Percentiles rank a stretch among this genome's conserved stretches.
phyloP scores from a whole-genome alignment of 1,140 invertebrate species.

The Heliconius nattereri region DNA sequence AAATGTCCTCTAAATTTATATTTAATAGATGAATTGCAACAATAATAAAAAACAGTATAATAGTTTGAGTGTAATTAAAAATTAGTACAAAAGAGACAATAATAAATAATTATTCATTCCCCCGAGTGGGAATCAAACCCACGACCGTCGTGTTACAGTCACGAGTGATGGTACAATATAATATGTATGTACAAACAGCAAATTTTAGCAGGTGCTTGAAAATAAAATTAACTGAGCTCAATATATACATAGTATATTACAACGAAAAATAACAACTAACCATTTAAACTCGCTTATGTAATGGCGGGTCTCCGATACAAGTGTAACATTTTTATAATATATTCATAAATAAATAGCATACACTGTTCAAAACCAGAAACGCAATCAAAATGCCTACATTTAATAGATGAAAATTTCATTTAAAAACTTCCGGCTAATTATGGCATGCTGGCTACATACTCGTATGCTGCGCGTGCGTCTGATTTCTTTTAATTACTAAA shows the following conservation, averaged over 20 bases:
- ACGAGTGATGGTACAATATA: too few relatives aligned
- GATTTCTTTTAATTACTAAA: conserved; percentile 37
- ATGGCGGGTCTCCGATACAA: background rate
- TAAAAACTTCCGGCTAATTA: conserved; percentile 33
- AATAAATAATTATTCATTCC: too few relatives aligned
- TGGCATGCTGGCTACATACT: conserved; percentile 1
- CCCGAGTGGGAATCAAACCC: too few relatives aligned
- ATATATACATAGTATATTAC: background rate
- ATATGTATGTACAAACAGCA: too few relatives aligned
- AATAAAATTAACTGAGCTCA: background rate
- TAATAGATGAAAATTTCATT: conserved; percentile 27
- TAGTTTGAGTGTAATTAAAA: background rate
- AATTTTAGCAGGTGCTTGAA: background rate
- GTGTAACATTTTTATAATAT: conserved; percentile 1
- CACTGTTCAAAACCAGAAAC: conserved; percentile 15
- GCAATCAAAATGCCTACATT: conserved; percentile 21
- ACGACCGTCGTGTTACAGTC: too few relatives aligned
- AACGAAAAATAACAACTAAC: background rate
- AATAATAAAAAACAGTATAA: background rate
- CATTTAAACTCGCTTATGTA: background rate
- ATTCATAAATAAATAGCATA: conserved; percentile 8
- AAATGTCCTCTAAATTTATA: background rate
- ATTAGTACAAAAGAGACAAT: too few relatives aligned
- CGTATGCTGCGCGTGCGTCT: conserved; percentile 24
- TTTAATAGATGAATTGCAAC: background rate